Conservation (phyloP, 2,113 vertebrate species). For the Ophiodon elongatus region DNA sequence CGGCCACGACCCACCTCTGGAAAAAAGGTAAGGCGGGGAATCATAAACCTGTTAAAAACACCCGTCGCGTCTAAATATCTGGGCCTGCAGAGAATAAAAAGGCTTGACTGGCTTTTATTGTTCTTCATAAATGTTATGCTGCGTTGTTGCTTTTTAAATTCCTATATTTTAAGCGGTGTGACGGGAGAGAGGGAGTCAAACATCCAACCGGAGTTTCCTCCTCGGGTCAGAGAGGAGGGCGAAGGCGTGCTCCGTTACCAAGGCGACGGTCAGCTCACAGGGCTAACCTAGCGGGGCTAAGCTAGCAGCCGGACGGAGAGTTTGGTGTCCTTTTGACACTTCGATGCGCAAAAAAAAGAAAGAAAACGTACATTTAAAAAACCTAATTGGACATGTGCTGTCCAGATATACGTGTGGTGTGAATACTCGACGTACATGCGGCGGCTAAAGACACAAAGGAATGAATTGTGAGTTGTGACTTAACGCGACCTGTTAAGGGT, state of each 20-base stretch:
- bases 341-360: background rate
- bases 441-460: slow-evolving; percentile 47
- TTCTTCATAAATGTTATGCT: background rate
- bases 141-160: background rate
- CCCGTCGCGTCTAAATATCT: slow-evolving; percentile 8
- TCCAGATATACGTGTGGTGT: slow-evolving; percentile 20
- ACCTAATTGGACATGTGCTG: slow-evolving; percentile 30
- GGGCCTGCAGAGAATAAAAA: slow-evolving; percentile 35
- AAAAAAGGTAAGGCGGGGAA: slow-evolving; percentile 69
- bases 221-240: slow-evolving; percentile 83
- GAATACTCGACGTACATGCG: slow-evolving; percentile 27
- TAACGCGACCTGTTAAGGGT: background rate
- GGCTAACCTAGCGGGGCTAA: slow-evolving; percentile 61
- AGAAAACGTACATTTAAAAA: background rate
- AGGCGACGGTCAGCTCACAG: slow-evolving; percentile 81
- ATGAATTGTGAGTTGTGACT: slow-evolving; percentile 78
- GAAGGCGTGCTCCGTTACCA: slow-evolving; percentile 85
- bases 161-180: background rate
- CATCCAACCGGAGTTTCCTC: slow-evolving; percentile 51
- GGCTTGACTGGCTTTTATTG: background rate
- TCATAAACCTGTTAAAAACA: background rate
- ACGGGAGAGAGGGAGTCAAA: background rate
- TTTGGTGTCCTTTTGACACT: background rate
- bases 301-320: slow-evolving; percentile 37
- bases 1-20: slow-evolving; percentile 62